phyloP scores from a whole-genome alignment of 2,113 vertebrate species.

The Junco hyemalis region DNA sequence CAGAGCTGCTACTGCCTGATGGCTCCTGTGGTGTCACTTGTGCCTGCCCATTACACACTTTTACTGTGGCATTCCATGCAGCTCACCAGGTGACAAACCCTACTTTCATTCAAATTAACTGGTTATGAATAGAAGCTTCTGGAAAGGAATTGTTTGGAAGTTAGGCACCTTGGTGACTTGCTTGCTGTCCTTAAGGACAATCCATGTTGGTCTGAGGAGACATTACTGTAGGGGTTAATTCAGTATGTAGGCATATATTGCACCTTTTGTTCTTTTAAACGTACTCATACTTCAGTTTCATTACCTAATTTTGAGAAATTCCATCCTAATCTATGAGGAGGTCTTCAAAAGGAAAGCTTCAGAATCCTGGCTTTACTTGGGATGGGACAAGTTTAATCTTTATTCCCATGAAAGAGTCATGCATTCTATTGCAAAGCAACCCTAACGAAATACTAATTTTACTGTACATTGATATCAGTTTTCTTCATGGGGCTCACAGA shows the following conservation, averaged over 20 bases:
- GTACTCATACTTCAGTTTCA: not conserved
- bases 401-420: not conserved
- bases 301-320: not conserved
- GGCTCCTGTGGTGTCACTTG: accelerated
- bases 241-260: not conserved
- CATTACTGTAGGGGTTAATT: not conserved
- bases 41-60: not conserved
- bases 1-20: not conserved
- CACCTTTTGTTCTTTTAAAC: not conserved
- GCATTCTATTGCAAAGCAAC: not conserved
- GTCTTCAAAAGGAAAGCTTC: no score
- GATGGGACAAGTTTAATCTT: not conserved
- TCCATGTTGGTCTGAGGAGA: accelerated
- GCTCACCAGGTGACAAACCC: accelerated
- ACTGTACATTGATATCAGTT: not conserved
- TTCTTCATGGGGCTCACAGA: not conserved
- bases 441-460: not conserved
- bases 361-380: not conserved
- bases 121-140: not conserved
- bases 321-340: not conserved
- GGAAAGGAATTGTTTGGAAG: not conserved
- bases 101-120: not conserved
- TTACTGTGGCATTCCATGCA: not conserved
- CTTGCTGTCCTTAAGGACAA: not conserved
- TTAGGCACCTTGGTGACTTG: not conserved